Percentiles rank a stretch among this genome's conserved stretches.
These are phyloP conservation scores for Myopa testacea DNA, from an alignment of 2,888 invertebrate genomes.

Conservation along the genomic window DNA sequence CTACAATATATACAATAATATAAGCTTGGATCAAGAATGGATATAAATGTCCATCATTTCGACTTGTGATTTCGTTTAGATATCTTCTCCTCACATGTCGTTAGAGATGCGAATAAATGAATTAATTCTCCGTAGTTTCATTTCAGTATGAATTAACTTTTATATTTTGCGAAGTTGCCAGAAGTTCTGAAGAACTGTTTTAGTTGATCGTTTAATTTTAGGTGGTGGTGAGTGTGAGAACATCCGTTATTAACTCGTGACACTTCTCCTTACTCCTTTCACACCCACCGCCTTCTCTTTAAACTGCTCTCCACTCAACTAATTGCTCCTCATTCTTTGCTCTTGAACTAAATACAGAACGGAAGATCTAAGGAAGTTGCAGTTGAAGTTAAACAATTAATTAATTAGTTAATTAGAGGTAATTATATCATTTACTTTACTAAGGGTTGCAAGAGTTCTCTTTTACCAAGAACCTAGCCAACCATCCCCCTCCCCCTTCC, in stretches of 20 bases:
- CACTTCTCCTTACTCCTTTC: neutral
- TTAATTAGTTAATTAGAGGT: conserved; percentile 38
- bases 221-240: neutral
- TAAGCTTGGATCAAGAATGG: too few relatives aligned
- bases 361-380: neutral
- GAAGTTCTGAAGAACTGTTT: too few relatives aligned
- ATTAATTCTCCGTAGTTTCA: too few relatives aligned
- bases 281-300: neutral
- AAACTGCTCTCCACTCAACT: neutral
- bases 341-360: conserved; percentile 25
- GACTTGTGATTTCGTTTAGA: too few relatives aligned
- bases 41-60: too few relatives aligned
- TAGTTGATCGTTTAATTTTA: neutral
- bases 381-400: conserved; percentile 31
- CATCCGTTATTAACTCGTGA: neutral
- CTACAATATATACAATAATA: too few relatives aligned
- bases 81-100: too few relatives aligned
- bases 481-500: neutral
- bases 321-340: neutral
- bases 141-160: too few relatives aligned
- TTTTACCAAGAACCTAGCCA: too few relatives aligned
- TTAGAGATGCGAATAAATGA: too few relatives aligned
- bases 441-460: neutral
- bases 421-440: conserved; percentile 33
- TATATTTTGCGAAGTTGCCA: too few relatives aligned